Base-by-base conservation (phyloP, 2,113 vertebrate genomes). In the Morone saxatilis region DNA sequence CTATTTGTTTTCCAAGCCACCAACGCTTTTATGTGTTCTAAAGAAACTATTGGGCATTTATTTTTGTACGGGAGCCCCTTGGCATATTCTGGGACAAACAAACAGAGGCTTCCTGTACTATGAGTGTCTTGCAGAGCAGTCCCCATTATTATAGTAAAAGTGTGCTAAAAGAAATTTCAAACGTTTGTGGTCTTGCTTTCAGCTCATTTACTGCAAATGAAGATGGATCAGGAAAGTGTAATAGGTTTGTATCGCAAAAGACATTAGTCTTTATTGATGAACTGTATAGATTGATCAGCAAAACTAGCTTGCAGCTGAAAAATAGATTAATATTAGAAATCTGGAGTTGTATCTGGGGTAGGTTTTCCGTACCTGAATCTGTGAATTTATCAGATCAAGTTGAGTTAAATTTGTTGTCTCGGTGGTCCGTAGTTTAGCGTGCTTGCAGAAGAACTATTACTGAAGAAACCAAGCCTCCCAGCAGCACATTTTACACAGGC, bases 211-310 rank as follows among this genome's bases (percentile, higher is more conserved):
- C 56, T 50, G 16, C 71, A 88, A 91, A 94, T 92, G 87, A 93
- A 93, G 94, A 94, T 88, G 72, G 86, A 94, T 93, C 78, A 88
- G 86, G 83, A 75, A 80, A 38, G 67, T 75, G 71, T 93, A 88
- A 92, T 91, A 89, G 63, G 56, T 80, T 86, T 88, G 51, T 84
- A 74, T 67, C 80, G 81, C 80, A 86, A 69, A 72, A 63, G 71
- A 69, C 65, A 89, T 91, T 90, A 76, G 81, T 91, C 88, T 84
- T 87, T 76, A 84, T 84, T 89, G 83, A 89, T 76, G 20, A 78
- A 38, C 69, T 79, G 11, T 91, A 91, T 88, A 81, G 85, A 89
- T 85, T 87, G 59, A 62, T 76, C 73, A 67, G 56, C 79, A 76
- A 73, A 81, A 61, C 62, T 36, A 47, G 62, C 40, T 74, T 81